These are phyloP conservation scores for Drosophila silvestris DNA, from an alignment of 2,888 invertebrate species.

Conservation along the genomic window DNA sequence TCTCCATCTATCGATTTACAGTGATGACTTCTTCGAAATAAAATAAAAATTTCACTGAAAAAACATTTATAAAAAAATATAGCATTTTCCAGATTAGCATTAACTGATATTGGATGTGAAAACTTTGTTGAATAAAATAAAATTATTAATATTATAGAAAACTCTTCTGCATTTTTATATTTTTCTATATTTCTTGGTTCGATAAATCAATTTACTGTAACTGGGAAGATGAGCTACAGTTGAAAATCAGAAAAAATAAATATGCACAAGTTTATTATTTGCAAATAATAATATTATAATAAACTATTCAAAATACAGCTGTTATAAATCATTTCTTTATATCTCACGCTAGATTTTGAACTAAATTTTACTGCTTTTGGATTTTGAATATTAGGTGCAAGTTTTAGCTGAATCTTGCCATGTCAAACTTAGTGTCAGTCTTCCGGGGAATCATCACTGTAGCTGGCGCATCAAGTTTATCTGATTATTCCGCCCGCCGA, in stretches of 20 bases:
- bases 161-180: background rate
- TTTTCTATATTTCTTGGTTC: too few species aligned
- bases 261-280: background rate
- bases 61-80: background rate
- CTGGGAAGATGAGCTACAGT: background rate
- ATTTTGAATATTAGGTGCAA: background rate
- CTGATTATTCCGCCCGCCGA: conserved; percentile 70
- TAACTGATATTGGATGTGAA: background rate
- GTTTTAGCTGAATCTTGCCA: background rate
- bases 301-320: too few species aligned
- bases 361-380: background rate
- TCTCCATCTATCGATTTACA: conserved; percentile 33
- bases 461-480: conserved; percentile 52
- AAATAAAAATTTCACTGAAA: background rate
- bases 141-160: background rate
- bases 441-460: conserved; percentile 38
- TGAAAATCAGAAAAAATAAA: background rate
- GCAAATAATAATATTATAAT: background rate
- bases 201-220: background rate
- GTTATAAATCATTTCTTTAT: background rate
- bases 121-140: background rate
- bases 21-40: conserved; percentile 10
- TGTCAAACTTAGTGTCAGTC: background rate
- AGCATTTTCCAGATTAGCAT: background rate
- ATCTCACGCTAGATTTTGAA: accelerated